phyloP scores from a whole-genome alignment of 2,797 vertebrate species.

The Lutjanus argentimaculatus region DNA sequence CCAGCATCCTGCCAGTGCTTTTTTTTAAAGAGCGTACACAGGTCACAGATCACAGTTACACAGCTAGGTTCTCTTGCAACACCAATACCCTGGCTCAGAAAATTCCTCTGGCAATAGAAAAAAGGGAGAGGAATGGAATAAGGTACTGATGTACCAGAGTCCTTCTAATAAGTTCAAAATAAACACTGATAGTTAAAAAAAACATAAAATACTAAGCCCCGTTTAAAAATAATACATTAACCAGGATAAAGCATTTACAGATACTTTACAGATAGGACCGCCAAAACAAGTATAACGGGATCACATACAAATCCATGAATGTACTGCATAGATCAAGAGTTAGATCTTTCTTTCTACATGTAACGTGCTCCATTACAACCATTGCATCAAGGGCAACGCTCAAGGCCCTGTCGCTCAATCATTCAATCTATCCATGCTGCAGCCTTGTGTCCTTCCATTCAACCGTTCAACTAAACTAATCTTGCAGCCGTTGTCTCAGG shows the following conservation, averaged over 20 bases:
- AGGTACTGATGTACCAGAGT: too few species aligned
- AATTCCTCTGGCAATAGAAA: neutral
- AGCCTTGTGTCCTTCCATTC: constrained; percentile 11
- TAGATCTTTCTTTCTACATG: neutral
- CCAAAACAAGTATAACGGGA: neutral
- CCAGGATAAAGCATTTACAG: neutral
- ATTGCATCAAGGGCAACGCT: neutral
- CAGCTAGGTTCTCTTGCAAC: neutral
- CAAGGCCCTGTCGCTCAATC: neutral
- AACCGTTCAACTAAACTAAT: constrained; percentile 2
- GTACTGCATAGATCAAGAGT: neutral
- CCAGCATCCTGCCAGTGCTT: too few species aligned
- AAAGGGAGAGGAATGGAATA: too few species aligned
- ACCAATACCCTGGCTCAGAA: neutral
- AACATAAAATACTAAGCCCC: too few species aligned
- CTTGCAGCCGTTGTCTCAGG: constrained; percentile 2
- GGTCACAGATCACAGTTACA: neutral
- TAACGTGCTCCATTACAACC: neutral
- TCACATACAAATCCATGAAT: neutral
- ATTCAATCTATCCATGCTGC: neutral
- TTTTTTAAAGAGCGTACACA: too few species aligned
- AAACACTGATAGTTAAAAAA: neutral
- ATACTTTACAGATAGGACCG: neutral
- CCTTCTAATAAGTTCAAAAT: too few species aligned
- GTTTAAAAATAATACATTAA: neutral